These are phyloP conservation scores for Agrotis segetum DNA, from an alignment of 2,888 invertebrate species.

Conservation along the genomic window DNA sequence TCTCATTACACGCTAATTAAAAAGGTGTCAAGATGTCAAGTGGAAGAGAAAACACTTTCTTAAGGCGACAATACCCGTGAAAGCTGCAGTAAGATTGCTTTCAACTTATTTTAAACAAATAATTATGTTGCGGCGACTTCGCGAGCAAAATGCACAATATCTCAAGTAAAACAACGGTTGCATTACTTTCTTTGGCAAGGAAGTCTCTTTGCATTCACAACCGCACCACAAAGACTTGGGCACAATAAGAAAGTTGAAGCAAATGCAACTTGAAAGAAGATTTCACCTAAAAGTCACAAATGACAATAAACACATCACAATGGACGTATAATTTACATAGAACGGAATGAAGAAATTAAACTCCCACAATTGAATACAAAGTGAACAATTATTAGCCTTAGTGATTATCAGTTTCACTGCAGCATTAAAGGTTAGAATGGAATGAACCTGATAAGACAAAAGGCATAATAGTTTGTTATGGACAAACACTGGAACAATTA, in stretches of 20 bases:
- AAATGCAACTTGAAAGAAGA: slow-evolving; percentile 36
- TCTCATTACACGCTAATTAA: slow-evolving; percentile 41
- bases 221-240: slow-evolving; percentile 37
- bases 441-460: slow-evolving; percentile 19
- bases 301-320: slow-evolving; percentile 60
- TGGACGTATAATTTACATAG: slow-evolving; percentile 57
- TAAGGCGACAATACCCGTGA: slow-evolving; percentile 67
- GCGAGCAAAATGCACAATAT: slow-evolving; percentile 47
- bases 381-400: slow-evolving; percentile 42
- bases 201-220: slow-evolving; percentile 57
- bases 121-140: slow-evolving; percentile 50
- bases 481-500: slow-evolving; percentile 12
- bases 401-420: slow-evolving; percentile 41
- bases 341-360: slow-evolving; percentile 59
- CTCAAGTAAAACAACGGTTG: slow-evolving; percentile 38
- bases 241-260: slow-evolving; percentile 59
- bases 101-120: slow-evolving; percentile 66
- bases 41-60: slow-evolving; percentile 66
- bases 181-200: slow-evolving; percentile 55
- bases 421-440: slow-evolving; percentile 28
- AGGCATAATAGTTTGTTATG: slow-evolving; percentile 6
- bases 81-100: slow-evolving; percentile 60
- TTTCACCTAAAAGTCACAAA: slow-evolving; percentile 57
- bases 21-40: slow-evolving; percentile 44
- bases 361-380: slow-evolving; percentile 57